Evolutionary conservation across 1,140 invertebrate genomes (phyloP).

Genomic region (Antheraea pernyi): DNA sequence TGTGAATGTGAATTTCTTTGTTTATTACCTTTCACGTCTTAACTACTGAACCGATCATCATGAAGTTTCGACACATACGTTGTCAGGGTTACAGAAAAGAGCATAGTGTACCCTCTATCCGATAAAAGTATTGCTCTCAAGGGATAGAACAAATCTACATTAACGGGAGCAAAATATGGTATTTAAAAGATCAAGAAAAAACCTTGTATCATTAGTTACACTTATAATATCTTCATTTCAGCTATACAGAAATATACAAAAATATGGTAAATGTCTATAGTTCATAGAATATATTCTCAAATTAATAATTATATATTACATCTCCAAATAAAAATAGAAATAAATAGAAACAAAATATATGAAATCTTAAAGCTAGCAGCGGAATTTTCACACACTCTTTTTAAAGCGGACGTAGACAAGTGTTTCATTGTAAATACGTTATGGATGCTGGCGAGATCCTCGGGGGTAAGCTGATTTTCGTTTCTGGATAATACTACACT

Average conservation of each 20-base stretch:
- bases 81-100: no score
- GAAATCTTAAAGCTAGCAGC: slow-evolving; percentile 36
- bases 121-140: no score
- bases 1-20: no score
- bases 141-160: no score
- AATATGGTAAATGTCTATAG: background rate
- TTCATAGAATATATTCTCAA: background rate
- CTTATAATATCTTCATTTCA: background rate
- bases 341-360: slow-evolving; percentile 18
- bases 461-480: slow-evolving; percentile 77
- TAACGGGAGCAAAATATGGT: no score
- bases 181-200: no score
- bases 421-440: slow-evolving; percentile 82
- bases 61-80: no score
- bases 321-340: background rate
- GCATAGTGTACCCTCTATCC: no score
- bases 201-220: no score
- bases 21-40: no score
- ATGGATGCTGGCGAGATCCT: slow-evolving; percentile 82
- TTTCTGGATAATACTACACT: slow-evolving; percentile 84
- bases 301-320: background rate
- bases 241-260: background rate
- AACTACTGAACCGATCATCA: no score
- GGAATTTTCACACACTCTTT: slow-evolving; percentile 79
- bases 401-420: slow-evolving; percentile 78